Base-by-base conservation (phyloP, 2,113 vertebrate genomes). In the Rallus limicola region DNA sequence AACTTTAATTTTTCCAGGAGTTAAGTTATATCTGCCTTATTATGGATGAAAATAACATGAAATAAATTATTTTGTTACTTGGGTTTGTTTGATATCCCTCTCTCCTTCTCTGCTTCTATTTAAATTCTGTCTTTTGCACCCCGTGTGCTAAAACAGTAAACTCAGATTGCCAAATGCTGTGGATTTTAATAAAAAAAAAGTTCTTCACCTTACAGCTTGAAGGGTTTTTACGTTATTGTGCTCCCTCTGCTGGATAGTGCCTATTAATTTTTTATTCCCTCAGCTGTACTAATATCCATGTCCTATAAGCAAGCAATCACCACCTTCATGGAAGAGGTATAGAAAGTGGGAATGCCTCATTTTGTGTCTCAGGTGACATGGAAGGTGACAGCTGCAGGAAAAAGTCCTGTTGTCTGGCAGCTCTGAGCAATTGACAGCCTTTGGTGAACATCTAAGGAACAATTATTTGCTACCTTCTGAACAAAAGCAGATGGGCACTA, bases 201-300 rank as follows among this genome's bases (percentile, higher is more conserved):
- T 90, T 94, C 72, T 82, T 88, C 53, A 24, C n/a, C n/a, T 62
- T 50, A 20, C 31, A 71, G 48, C 80, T 46, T 68, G 67, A 76
- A 58, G 48, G n/a, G 12, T 82, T 96, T 96, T 87, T 92, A 53
- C 0, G 58, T 97, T 89, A 24, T 62, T 71, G 58, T 93, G 93
- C 93, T 97, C 96, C 96, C 95, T 96, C 96, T 97, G 96, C 93
- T 96, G 95, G 96, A 87, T 80, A 91, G 59, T 55, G 34, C 70
- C 86, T 87, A 84, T 77, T 79, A 78, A 79, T 65, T 53, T 88
- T 93, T 94, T 82, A 62, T 81, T 92, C 67, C 48, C 65, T 65
- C 62, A 79, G 58, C 75, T 65, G 36, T 46, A 9, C 46, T 56
- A 56, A 46, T 88, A 53, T 33, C 72, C 9, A 2, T 38, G 62